A percentile compares a stretch with the other conserved stretches of the same genome.
Conservation (phyloP, 1,140 invertebrate species). For the Varroa destructor region DNA sequence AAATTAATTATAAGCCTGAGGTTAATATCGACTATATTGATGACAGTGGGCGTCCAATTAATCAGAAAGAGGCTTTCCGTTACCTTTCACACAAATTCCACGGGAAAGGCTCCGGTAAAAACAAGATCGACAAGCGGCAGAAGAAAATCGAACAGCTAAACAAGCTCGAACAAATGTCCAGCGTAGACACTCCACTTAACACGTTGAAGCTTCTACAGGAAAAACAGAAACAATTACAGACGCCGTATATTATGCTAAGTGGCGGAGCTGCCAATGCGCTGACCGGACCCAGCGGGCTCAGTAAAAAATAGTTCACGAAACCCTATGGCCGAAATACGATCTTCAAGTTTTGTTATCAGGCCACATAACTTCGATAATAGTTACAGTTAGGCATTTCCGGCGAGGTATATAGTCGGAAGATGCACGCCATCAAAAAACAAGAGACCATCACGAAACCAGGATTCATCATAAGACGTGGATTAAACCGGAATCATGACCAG, state of each 20-base stretch:
- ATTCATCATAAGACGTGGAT: no score
- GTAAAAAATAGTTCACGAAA: background rate
- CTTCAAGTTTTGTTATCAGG: no score
- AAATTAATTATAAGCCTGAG: conserved; percentile 79
- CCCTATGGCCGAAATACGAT: no score
- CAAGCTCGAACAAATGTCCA: conserved; percentile 96
- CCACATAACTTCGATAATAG: no score
- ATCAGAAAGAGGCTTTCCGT: conserved; percentile 87
- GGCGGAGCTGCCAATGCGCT: conserved; percentile 48
- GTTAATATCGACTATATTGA: conserved; percentile 96
- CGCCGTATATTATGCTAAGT: conserved; percentile 82
- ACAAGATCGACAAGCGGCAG: conserved; percentile 90
- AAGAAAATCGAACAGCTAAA: conserved; percentile 82
- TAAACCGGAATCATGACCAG: no score
- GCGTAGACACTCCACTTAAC: conserved; percentile 88
- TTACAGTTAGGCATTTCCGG: no score
- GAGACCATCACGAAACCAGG: no score
- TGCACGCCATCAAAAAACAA: no score
- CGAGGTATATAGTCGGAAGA: no score
- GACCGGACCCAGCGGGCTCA: conserved; percentile 26
- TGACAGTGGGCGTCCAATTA: conserved; percentile 75
- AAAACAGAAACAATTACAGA: conserved; percentile 90
- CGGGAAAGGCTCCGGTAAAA: conserved; percentile 96
- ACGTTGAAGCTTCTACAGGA: conserved; percentile 85
- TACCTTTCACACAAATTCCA: conserved; percentile 80